Percentiles rank a stretch among this genome's conserved stretches.
These are phyloP conservation scores for Festucalex cinctus DNA, from an alignment of 2,113 vertebrate genomes.

Conservation along the genomic window DNA sequence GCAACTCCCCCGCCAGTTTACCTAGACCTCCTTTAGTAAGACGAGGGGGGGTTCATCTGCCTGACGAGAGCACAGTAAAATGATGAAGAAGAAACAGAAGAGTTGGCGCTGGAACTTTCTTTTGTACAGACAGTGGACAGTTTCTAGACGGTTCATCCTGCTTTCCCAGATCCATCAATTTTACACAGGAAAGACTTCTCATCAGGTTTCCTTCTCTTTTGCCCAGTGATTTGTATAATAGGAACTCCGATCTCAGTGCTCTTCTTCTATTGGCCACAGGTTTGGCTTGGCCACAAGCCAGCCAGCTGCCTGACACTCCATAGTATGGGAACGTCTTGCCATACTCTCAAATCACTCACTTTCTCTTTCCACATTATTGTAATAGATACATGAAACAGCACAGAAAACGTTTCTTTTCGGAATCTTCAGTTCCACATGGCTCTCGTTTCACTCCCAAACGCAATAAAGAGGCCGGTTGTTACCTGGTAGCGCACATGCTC, in stretches of 20 bases:
- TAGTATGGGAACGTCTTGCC: slow-evolving; percentile 81
- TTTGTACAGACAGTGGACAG: slow-evolving; percentile 24
- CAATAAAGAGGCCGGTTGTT: slow-evolving; percentile 24
- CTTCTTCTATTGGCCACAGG: slow-evolving; percentile 56
- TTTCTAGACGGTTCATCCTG: slow-evolving; percentile 22
- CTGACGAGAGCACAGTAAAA: slow-evolving; percentile 16
- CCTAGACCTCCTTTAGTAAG: slow-evolving; percentile 24
- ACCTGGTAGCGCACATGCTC: slow-evolving; percentile 10
- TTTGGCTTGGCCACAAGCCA: slow-evolving; percentile 64
- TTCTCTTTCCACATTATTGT: slow-evolving; percentile 30
- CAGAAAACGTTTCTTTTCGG: slow-evolving; percentile 30
- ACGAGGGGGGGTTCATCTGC: slow-evolving; percentile 12
- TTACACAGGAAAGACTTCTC: slow-evolving; percentile 56
- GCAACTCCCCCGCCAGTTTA: slow-evolving; percentile 5
- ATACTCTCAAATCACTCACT: slow-evolving; percentile 21
- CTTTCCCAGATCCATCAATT: slow-evolving; percentile 44
- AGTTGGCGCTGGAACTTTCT: slow-evolving; percentile 38
- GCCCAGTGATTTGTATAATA: slow-evolving; percentile 61
- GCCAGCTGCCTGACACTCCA: slow-evolving; percentile 70
- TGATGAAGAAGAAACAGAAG: slow-evolving; percentile 24
- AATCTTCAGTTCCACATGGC: slow-evolving; percentile 33
- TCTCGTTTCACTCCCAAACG: slow-evolving; percentile 21
- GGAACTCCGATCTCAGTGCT: slow-evolving; percentile 66
- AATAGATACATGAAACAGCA: slow-evolving; percentile 27
- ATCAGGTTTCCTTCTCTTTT: slow-evolving; percentile 45